Evolutionary conservation across 2,888 invertebrate species (phyloP), one percentile per base, ranked within the genome.

Genomic region (Hyalella azteca): DNA sequence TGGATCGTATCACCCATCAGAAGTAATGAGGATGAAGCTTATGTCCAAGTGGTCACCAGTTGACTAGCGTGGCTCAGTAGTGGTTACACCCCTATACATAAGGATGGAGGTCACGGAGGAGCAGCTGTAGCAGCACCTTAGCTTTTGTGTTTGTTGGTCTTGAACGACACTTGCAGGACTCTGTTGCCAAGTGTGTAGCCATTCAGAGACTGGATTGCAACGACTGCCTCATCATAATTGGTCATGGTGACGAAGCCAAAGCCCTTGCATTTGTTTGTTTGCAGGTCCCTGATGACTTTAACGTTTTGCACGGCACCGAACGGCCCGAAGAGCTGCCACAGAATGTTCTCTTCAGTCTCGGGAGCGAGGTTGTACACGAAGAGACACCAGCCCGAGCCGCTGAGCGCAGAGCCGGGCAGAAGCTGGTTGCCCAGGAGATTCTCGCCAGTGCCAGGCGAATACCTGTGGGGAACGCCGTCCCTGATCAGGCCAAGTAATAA

Each of bases 161-260:
- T 90, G 88, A 90, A 90, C 85, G 89, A 96, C 90, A 98, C 97
- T 91, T 97, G 97, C 88, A 97, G 92, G 87, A 96, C 95, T 87
- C 97, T 93, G 89, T 96, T 96, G 87, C 95, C 96, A 87, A 98
- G 91, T 87, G 95, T 95, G 90, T 96, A 97, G 87, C 97, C 97
- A 89, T 98, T 97, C 88, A 98, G 91, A 85, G 95, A 95, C 90
- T 96, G 95, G 88, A 97, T 97, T 86, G 98, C 97, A 87, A 96
- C 94, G 85, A 96, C 93, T 82, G 97, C 96, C 89, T 98, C 97
- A 87, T 97, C 97, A 88, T 98, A 97, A 89, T 97, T 96, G 88
- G 96, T 96, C 97, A 98, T 98, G 85, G 97, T 97, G 86, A 98
- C 97, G 89, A 97, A 97, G 86, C 97, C 98, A 89, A 97, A 98